Evolutionary conservation across 2,113 vertebrate genomes (phyloP), one percentile per base, ranked within the genome.

Genomic region (Barnardius zonarius): DNA sequence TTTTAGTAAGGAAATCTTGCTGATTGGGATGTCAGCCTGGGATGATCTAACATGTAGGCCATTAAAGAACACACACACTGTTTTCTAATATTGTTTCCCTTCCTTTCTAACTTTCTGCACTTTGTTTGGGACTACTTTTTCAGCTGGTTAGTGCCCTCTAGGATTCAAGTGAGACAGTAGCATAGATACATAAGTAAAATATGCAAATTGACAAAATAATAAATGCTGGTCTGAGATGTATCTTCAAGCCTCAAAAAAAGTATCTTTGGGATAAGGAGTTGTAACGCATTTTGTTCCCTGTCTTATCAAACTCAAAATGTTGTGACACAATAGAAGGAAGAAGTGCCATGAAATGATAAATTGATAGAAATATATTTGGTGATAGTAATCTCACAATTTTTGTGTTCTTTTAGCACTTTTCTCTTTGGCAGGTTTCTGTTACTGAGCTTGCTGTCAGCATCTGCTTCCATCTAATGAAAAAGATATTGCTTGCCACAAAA

Each of bases 381-480:
- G 77, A 74, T 67, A 62, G 31, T 44, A 78, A 79, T 92, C 64
- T 90, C 43, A 62, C 2, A 28, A 17, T 75, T 84, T 81, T 69
- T 7, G 13, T 62, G n/a, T 79, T 72, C 25, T 79, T 90, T 88
- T 33, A 43, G 23, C 78, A 17, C 25, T 81, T 95, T 83, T 79
- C 6, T 77, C 67, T 88, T 46, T 82, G 73, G 59, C 46, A 49
- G n/a, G 6, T 69, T 92, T 88, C 43, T 4, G 1, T 74, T 91
- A 48, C 31, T 55, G 82, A 83, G 51, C 44, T 88, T 75, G 39
- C 79, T 94, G 75, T 74, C 70, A 62, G 13, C 62, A 66, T 72
- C 55, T 82, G 31, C 37, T 95, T 96, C 85, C 31, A 78, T 66
- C 52, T 88, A 84, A 84, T 79, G 85, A 92, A 91, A 67, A 88